Base-by-base conservation (phyloP, 2,797 vertebrate species). In the Rhinogobio ventralis region DNA sequence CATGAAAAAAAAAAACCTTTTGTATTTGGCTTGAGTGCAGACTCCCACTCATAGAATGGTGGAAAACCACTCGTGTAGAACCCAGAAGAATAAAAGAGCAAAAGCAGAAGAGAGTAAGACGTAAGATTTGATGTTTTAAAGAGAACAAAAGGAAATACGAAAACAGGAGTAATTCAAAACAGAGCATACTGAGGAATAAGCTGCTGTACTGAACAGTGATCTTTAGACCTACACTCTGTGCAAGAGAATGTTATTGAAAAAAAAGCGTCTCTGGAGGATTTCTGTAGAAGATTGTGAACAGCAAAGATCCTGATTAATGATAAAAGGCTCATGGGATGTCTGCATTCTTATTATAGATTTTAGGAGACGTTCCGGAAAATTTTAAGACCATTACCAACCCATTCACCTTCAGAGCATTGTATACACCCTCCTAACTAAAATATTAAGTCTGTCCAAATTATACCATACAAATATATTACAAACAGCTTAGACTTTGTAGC, bases 1-100 rank as follows among this genome's bases (percentile, higher is more conserved):
- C 53, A 28, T 1, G 17, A 30, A 57, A 15, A 15, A 45, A 30
- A 49, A 75, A 39, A 57, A 14, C 28, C n/a, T 30, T 86, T 79
- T 82, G 66, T 74, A 67, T 42, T 71, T 39, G 45, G 23, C 25
- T 83, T 10, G 46, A 79, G 15, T 72, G 53, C 30, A 64, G 42
- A 79, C 76, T 64, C 69, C 42, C 68, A 79, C 76, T 85, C 83
- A 72, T 55, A 72, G 30, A 82, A 51, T 57, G 17, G 30, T 60
- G 64, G 3, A 46, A 76, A 82, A 33, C 28, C 69, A 82, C 60
- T 42, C 49, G 33, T 51, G 77, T n/a, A 30, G 36, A 20, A 23
- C 51, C 25, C 28, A 6, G 42, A 7, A 60, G 20, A 51, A 82
- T 82, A 36, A 73, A 64, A 74, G 42, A 62, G 81, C 57, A 51